Evolutionary conservation across 2,113 vertebrate genomes (phyloP), one percentile per base, ranked within the genome.

Genomic region (Charina bottae): DNA sequence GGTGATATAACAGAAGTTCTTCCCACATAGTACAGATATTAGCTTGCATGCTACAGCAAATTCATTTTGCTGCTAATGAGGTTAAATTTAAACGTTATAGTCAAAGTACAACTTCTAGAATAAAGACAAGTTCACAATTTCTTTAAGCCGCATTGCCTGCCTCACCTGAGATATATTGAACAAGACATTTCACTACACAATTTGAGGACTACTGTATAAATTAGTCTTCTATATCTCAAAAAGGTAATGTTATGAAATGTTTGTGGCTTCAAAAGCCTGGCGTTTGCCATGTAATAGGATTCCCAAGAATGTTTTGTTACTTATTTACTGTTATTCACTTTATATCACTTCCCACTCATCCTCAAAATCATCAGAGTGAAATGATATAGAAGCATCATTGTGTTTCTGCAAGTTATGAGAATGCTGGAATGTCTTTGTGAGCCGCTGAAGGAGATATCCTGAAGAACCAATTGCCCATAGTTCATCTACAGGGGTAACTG

Each of bases 281-380:
- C 89, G 78, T 94, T 94, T 94, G 93, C 94, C 91, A 95, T 90
- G 37, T 90, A 62, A 84, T 78, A 59, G 46, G 78, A 92, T 93
- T 55, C 87, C 87, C 91, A 0, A 2, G 72, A 26, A 12, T 87
- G 78, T 60, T 55, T 78, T 68, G 56, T 83, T 0, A 15, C 0
- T 12, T 94, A 89, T 92, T 93, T 90, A 93, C 28, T 68, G 68
- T 92, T 87, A 92, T 72, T 83, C 3, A 1, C 89, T 90, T 98
- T 98, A 99, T 97, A 99, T 99, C 89, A 99, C 98, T 95, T 99
- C 99, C 99, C 99, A 99, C 94, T 99, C 99, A 1, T 99, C 99
- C 88, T 99, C 99, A 15, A 98, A 97, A 85, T 99, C 99, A 24
- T 99, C 99, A 0, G 94, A 93, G 53, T 97, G 97, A 24, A 97